phyloP scores from a whole-genome alignment of 2,797 vertebrate species.

The Pipistrellus pipistrellus region DNA sequence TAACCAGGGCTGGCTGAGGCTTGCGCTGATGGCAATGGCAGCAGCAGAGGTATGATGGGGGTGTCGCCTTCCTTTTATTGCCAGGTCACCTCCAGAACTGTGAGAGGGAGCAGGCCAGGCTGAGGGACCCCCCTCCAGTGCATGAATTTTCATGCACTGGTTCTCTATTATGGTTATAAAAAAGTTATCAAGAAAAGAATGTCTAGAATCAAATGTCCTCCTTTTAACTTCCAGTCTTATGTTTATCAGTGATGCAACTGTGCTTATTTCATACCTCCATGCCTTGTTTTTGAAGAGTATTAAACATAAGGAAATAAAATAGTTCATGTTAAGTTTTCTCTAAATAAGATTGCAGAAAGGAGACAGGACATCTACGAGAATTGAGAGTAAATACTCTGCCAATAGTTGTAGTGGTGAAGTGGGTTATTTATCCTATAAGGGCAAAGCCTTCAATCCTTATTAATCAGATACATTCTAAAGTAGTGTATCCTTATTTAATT shows the following conservation, averaged over 20 bases:
- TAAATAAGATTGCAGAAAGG: neutral
- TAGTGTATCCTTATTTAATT: neutral
- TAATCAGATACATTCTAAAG: neutral
- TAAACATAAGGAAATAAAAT: neutral
- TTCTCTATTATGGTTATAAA: neutral
- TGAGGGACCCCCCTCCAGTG: too few relatives aligned
- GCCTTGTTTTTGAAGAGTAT: neutral
- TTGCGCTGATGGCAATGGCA: too few relatives aligned
- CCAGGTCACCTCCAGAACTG: too few relatives aligned
- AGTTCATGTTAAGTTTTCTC: neutral
- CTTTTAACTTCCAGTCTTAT: neutral
- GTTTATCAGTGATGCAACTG: neutral
- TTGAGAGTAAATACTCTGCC: neutral
- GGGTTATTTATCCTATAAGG: neutral
- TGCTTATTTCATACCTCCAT: neutral
- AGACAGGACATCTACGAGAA: neutral
- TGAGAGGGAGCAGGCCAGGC: too few relatives aligned
- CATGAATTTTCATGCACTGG: too few relatives aligned
- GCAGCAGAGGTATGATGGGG: too few relatives aligned
- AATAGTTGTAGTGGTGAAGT: neutral
- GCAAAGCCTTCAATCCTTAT: neutral
- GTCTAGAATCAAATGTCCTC: neutral
- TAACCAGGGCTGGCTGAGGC: too few relatives aligned
- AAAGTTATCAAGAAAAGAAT: neutral
- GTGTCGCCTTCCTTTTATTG: too few relatives aligned